Evolutionary conservation across 2,113 vertebrate species (phyloP).

Genomic region (Apodemus speciosus): DNA sequence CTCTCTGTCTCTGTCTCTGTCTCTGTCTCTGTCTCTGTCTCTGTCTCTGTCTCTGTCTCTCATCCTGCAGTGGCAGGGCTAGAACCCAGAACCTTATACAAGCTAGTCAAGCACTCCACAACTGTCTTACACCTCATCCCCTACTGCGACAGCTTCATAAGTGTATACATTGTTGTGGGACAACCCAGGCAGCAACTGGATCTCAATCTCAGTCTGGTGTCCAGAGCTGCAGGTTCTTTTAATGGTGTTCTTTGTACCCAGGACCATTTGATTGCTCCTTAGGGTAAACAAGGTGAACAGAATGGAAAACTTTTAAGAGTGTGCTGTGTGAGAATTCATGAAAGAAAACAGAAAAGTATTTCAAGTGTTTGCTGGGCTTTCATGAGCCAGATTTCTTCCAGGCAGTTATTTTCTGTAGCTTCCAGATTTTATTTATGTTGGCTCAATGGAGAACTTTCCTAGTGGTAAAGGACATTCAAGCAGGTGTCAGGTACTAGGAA

Average conservation of each 20-base stretch:
- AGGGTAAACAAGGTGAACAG: neutral
- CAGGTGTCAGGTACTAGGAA: conserved; percentile 80
- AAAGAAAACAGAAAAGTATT: conserved; percentile 59
- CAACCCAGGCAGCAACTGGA: neutral
- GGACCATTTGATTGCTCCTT: neutral
- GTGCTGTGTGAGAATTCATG: neutral
- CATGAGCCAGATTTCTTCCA: conserved; percentile 80
- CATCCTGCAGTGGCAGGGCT: neutral
- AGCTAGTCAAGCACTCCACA: neutral
- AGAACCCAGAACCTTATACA: neutral
- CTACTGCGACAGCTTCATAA: neutral
- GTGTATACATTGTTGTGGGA: neutral
- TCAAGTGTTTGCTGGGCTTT: conserved; percentile 73
- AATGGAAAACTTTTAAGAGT: neutral
- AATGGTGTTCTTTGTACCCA: accelerated
- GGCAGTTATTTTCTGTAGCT: conserved; percentile 79
- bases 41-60: accelerated
- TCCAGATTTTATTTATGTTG: conserved; percentile 84
- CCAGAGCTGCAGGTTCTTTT: neutral
- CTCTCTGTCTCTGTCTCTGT: neutral
- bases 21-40: accelerated
- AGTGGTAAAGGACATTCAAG: conserved; percentile 82
- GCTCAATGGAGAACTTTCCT: conserved; percentile 81
- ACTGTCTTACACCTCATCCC: neutral
- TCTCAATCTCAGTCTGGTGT: neutral